Evolutionary conservation across 2,113 vertebrate species (phyloP), one percentile per base, ranked within the genome.

Genomic region (Mobula hypostoma): DNA sequence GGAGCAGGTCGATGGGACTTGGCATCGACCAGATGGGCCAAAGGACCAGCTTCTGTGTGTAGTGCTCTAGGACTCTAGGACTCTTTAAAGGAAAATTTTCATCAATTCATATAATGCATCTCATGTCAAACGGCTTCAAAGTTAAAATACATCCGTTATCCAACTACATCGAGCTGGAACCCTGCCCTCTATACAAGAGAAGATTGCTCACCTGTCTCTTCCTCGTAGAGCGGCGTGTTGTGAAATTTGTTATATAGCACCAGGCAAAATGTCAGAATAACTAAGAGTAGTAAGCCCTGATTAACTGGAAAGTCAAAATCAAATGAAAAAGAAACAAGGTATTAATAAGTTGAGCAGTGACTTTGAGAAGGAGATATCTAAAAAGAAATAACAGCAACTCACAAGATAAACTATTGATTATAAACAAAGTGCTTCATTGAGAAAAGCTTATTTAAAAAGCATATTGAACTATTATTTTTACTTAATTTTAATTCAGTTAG

Each of bases 241-340:
- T 97, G 97, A 94, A 98, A 96, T 94, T 97, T 97, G 94, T 96
- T 98, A 95, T 98, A 98, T 58, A 99, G 97, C 94, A 99, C 97
- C 94, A 97, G 95, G 0, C 97, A 97, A 78, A 97, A 94, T 77
- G 98, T 96, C 95, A 99, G 95, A 74, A 98, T 94, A 95, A 99
- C 97, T 94, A 99, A 96, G 94, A 98, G 95, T 87, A 99, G 95
- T 94, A 99, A 96, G 94, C 98, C 95, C 94, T 97, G 97, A 94
- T 99, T 99, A 95, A 98, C 97, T 98, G 96, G 95, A 97, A 97
- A 0, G 94, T 94, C 95, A 94, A 94, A 94, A 48, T 36, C 27
- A 72, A 32, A 1, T 29, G 82, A 48, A 74, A 74, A 36, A 36
- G 63, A 91, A 91, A 68, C 88, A 70, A 76, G 8, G 17, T 70